phyloP scores from a whole-genome alignment of 2,113 vertebrate species.

The Otis tarda region DNA sequence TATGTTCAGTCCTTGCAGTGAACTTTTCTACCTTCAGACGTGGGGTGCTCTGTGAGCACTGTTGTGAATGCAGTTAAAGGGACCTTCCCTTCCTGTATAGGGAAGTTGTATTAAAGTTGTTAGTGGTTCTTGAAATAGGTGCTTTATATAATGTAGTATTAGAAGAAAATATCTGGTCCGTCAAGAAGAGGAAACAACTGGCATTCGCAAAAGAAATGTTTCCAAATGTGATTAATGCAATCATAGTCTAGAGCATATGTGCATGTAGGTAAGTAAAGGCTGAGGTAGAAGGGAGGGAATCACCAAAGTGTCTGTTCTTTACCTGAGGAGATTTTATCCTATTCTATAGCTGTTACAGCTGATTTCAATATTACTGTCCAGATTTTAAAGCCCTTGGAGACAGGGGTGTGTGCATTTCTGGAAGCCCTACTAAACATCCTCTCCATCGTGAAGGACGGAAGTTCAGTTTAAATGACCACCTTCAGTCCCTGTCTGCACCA shows the following conservation, averaged over 20 bases:
- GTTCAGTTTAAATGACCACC: background rate
- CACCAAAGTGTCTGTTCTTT: background rate
- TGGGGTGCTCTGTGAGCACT: background rate
- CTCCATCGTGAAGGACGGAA: background rate
- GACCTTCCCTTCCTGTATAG: background rate
- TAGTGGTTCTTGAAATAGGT: background rate
- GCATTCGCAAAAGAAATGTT: background rate
- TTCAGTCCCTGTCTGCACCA: background rate
- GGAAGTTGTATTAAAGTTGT: background rate
- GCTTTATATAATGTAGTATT: background rate
- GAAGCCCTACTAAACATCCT: background rate
- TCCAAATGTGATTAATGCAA: background rate
- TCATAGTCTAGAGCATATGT: background rate
- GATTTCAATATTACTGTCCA: background rate
- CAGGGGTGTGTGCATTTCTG: background rate
- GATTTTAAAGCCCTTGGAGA: background rate
- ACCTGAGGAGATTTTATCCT: background rate
- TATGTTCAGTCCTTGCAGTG: background rate
- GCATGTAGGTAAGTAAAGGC: background rate
- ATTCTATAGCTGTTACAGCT: background rate
- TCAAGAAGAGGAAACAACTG: background rate
- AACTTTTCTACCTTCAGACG: background rate
- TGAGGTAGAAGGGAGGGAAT: background rate
- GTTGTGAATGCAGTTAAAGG: background rate
- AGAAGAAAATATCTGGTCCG: background rate